Base-by-base conservation (phyloP, 2,888 invertebrate genomes). In the Hypena proboscidalis region DNA sequence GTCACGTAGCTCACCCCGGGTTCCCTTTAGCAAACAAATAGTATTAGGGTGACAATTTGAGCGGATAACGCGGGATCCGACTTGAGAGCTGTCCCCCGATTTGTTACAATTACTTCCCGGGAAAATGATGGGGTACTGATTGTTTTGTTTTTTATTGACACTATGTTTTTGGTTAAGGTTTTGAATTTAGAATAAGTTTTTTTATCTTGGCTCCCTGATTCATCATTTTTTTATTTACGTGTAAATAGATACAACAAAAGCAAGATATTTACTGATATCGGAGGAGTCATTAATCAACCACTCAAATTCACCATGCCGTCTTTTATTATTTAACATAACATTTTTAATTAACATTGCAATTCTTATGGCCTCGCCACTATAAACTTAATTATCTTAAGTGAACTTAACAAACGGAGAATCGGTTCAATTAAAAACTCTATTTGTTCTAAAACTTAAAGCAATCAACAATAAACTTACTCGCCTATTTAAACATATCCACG, bases 21-120 rank as follows among this genome's bases (percentile, higher is more conserved):
- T 77, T 86, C 86, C 88, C 83, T 85, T 88, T 86, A 88, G 85
- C 80, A 85, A 85, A 87, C 83, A 84, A 85, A 88, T 83, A 63
- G 68, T 61, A 81, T 82, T 77, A 80, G 74, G 80, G 82, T 67
- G 78, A 76, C 83, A 77, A 83, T 83, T 85, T 83, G 77, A 80
- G 81, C 70, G 77, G 81, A 77, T 78, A 75, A 71, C 75, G 62
- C 68, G 74, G 67, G 66, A 61, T 46, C 63, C 48, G 57, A 60
- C 70, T 83, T 70, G 70, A 82, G 79, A 70, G 77, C 66, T 62
- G 67, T 62, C 71, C 67, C 71, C 70, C 83, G 73, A 86, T 89
- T 83, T 83, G 80, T 84, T 70, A 82, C 85, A 79, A 88, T 85
- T 85, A 87, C 80, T 62, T 63, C 69, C 71, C 69, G 57, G 35